Conservation (phyloP, 2,888 invertebrate genomes). For the Boloria euphrosyne region DNA sequence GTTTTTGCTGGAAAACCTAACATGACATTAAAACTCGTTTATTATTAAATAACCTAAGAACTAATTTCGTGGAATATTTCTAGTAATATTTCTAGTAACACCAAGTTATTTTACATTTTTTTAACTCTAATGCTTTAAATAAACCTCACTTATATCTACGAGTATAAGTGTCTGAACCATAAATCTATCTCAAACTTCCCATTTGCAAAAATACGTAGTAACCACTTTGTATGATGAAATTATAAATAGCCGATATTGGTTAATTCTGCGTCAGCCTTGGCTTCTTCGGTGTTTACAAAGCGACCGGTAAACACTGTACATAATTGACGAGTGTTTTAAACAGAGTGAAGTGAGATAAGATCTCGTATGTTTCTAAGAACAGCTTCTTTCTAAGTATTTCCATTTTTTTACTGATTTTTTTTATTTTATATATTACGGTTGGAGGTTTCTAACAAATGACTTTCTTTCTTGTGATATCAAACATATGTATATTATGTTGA, state of each 20-base stretch:
- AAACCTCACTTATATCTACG: no score
- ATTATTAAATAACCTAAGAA: no score
- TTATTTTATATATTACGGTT: neutral
- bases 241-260: slow-evolving; percentile 17
- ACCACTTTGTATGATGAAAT: slow-evolving; percentile 15
- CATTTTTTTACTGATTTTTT: neutral
- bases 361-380: neutral
- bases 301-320: slow-evolving; percentile 18
- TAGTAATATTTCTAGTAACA: no score
- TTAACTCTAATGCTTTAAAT: neutral
- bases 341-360: neutral
- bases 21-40: no score
- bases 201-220: neutral
- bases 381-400: neutral
- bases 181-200: neutral
- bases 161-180: no score
- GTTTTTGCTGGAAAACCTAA: no score
- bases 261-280: slow-evolving; percentile 18
- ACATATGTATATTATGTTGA: no score
- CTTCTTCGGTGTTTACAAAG: slow-evolving; percentile 19
- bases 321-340: slow-evolving; percentile 6
- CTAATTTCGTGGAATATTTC: no score
- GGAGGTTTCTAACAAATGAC: no score
- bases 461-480: no score
- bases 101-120: neutral